Evolutionary conservation across 2,113 vertebrate genomes (phyloP), one percentile per base, ranked within the genome.

Genomic region (Pardalotus punctatus): DNA sequence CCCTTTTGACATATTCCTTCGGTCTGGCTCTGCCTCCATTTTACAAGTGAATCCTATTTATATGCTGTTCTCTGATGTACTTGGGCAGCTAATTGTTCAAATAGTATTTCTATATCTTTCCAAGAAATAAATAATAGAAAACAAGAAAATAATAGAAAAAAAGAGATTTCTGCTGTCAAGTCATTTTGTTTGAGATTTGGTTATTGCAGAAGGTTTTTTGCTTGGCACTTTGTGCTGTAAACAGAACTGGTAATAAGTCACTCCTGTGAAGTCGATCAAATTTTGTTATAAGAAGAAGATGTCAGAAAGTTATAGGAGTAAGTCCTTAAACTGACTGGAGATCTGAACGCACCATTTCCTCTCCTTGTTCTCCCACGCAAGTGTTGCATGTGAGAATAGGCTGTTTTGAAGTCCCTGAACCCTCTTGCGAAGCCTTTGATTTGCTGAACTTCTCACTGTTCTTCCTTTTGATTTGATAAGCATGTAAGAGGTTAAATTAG

Each of bases 21-120:
- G 72, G 82, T 60, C 36, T 90, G 36, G 40, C 36, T 96, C 76
- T 86, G 66, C 88, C 67, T 93, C 76, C 70, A 43, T 83, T 93
- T 93, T 95, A 42, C 88, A 85, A 93, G 82, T 51, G 36, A 91
- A 57, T 56, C 82, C 76, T 93, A 58, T 95, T 97, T 91, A 86
- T 95, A 88, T 80, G 94, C 94, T 73, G 18, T 62, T 97, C 78
- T 97, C 95, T 94, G 36, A 87, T 81, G 85, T 65, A 29, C 82
- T 95, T 94, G 92, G 88, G 88, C 96, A 97, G 83, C 77, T 92
- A 84, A 96, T 95, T 71, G 95, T 97, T 96, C 95, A 93, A 90
- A 96, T 51, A 95, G 50, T 61, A 91, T 85, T 94, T 67, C 79
- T 78, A 25, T n/a, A 48, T 76, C 31, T 90, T 94, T 92, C 57